Evolutionary conservation across 2,113 vertebrate genomes (phyloP).

Genomic region (Chroicocephalus ridibundus): DNA sequence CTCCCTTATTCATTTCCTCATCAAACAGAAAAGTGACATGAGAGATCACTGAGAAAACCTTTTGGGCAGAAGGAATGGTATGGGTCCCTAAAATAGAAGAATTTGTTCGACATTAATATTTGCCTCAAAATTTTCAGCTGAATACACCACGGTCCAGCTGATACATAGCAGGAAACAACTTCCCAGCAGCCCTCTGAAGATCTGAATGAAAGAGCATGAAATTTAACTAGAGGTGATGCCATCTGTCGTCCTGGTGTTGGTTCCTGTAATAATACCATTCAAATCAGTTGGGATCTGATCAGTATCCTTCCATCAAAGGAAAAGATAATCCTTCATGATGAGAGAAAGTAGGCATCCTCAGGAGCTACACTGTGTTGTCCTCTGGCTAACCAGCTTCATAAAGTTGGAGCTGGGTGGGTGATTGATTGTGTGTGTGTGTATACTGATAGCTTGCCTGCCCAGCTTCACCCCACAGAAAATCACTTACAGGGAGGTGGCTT

Average conservation of each 20-base stretch:
- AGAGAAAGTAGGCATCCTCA: neutral
- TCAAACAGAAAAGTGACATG: neutral
- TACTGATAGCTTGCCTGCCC: neutral
- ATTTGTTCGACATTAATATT: neutral
- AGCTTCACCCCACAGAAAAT: neutral
- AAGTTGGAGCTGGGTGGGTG: neutral
- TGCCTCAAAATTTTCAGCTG: neutral
- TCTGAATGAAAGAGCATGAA: neutral
- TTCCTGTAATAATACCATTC: neutral
- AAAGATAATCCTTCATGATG: neutral
- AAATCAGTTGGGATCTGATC: neutral
- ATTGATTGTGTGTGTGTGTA: neutral
- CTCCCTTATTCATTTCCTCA: neutral
- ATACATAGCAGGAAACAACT: neutral
- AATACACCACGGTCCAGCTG: neutral
- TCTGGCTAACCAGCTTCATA: neutral
- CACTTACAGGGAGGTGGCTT: neutral
- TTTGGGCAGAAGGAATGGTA: neutral
- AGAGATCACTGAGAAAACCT: neutral
- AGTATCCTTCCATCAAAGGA: neutral
- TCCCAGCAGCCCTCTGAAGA: neutral
- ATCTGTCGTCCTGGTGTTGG: neutral
- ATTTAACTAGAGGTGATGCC: neutral
- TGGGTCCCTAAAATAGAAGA: neutral
- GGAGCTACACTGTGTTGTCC: accelerated